Evolutionary conservation across 2,113 vertebrate species (phyloP).

Genomic region (Silurus meridionalis): DNA sequence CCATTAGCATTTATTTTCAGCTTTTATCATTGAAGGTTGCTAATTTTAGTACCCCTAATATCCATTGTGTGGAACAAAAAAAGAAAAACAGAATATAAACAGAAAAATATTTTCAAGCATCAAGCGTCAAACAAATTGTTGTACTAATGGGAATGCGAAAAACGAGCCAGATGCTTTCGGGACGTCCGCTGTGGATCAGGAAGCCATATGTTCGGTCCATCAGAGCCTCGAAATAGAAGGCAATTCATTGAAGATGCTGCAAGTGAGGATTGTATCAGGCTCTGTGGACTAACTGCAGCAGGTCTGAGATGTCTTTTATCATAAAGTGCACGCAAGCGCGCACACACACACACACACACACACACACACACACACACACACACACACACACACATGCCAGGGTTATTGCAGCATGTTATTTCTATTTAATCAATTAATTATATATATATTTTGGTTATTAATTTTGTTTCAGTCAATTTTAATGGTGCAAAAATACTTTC

Average conservation of each 20-base stretch:
- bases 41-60: neutral
- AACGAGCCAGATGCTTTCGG: conserved; percentile 23
- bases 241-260: neutral
- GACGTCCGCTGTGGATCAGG: neutral
- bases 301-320: conserved; percentile 12
- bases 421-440: too few relatives aligned
- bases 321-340: neutral
- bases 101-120: neutral
- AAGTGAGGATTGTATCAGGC: neutral
- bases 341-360: conserved; percentile 16
- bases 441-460: too few relatives aligned
- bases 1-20: neutral
- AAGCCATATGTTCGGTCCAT: conserved; percentile 14
- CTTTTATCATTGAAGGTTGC: neutral
- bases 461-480: too few relatives aligned
- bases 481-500: too few relatives aligned
- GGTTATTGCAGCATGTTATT: too few relatives aligned
- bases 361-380: conserved; percentile 13
- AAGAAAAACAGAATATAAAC: neutral
- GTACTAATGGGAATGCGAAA: conserved; percentile 6
- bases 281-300: conserved; percentile 8
- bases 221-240: neutral
- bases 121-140: neutral
- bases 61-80: neutral
- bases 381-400: neutral